These are phyloP conservation scores for Turritopsis rubra DNA, from an alignment of 30 jellyfish, hydroid and myxozoan species.

Conservation along the genomic window DNA sequence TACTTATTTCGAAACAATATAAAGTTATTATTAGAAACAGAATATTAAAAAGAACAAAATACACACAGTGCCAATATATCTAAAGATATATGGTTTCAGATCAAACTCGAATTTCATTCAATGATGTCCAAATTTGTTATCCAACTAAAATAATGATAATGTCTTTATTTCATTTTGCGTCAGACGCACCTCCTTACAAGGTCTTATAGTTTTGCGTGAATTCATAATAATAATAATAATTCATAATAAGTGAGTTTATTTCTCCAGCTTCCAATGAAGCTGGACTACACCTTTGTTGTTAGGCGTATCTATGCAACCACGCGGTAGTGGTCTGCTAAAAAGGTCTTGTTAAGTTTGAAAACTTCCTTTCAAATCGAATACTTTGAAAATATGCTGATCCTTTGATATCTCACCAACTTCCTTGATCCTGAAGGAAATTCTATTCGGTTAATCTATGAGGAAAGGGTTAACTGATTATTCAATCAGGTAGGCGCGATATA, in stretches of 20 bases:
- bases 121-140: not conserved
- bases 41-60: not conserved
- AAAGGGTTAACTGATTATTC: not conserved
- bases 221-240: too few relatives aligned
- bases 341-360: too few relatives aligned
- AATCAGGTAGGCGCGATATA: not conserved
- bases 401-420: not conserved
- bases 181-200: not conserved
- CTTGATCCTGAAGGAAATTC: not conserved
- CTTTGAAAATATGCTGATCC: not conserved
- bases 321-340: too few relatives aligned
- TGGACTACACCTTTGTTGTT: too few relatives aligned
- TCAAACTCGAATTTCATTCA: not conserved
- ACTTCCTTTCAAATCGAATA: not conserved
- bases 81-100: not conserved
- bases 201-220: too few relatives aligned
- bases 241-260: too few relatives aligned
- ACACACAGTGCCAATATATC: not conserved
- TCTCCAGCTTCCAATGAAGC: too few relatives aligned
- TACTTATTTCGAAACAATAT: too few relatives aligned
- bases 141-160: not conserved
- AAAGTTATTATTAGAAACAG: not conserved
- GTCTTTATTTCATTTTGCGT: not conserved
- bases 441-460: not conserved
- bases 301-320: too few relatives aligned